phyloP scores from a whole-genome alignment of 2,797 vertebrate genomes.

The Poecilia gillii region DNA sequence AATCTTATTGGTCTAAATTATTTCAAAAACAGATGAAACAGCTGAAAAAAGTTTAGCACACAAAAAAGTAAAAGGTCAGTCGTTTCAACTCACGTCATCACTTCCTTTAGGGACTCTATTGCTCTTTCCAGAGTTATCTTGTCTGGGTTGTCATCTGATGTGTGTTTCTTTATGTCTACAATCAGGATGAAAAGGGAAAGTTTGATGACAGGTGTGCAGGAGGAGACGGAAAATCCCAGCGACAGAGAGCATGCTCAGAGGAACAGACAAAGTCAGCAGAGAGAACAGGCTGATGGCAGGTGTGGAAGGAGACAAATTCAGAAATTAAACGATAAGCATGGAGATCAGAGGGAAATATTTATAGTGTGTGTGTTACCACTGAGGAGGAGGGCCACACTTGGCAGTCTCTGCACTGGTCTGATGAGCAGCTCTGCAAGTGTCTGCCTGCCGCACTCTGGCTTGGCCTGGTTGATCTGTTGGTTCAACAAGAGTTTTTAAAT shows the following conservation, averaged over 20 bases:
- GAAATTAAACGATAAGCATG: not conserved
- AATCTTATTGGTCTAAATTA: not conserved
- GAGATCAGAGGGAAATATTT: not conserved
- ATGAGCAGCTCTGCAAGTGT: conserved; percentile 95
- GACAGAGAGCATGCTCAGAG: not conserved
- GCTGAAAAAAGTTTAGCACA: conserved; percentile 7
- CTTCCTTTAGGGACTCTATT: conserved; percentile 96
- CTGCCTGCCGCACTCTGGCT: conserved; percentile 96
- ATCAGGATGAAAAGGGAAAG: conserved; percentile 1
- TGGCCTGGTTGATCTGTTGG: conserved; percentile 94
- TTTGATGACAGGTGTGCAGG: not conserved
- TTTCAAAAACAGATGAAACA: conserved; percentile 20
- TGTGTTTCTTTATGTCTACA: conserved; percentile 97
- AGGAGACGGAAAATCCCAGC: conserved; percentile 20
- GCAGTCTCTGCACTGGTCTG: conserved; percentile 95
- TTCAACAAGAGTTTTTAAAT: not conserved
- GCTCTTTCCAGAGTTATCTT: conserved; percentile 93
- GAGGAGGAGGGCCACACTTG: conserved; percentile 93
- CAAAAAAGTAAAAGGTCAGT: conserved; percentile 5
- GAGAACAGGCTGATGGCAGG: conserved; percentile 5
- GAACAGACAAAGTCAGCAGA: conserved; percentile 7
- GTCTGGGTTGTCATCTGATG: conserved; percentile 94
- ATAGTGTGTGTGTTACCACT: conserved; percentile 84
- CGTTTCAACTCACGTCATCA: conserved; percentile 92
- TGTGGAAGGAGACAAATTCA: not conserved